Conservation (phyloP, 2,113 vertebrate genomes). For the Psittacula cyanocephala region DNA sequence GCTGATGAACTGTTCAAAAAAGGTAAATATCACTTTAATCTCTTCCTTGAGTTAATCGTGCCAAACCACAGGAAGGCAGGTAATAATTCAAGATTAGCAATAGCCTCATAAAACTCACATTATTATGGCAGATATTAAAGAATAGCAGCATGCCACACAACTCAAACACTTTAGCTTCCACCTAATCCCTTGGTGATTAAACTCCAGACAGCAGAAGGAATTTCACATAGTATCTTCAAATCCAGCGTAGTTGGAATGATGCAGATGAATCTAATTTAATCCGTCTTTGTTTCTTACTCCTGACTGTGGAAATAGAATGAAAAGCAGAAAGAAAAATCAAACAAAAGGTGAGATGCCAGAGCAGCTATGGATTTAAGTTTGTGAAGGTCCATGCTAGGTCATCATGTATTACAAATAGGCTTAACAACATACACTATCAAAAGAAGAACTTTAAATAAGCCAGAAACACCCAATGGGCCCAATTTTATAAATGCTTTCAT, state of each 20-base stretch:
- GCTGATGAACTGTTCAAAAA: not conserved
- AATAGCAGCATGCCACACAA: not conserved
- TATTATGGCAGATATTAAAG: not conserved
- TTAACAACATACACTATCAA: not conserved
- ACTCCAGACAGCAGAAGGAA: not conserved
- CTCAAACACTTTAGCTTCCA: not conserved
- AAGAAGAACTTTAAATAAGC: not conserved
- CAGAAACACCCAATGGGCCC: not conserved
- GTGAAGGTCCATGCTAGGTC: fast-evolving
- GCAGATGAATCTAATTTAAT: constrained; percentile 26
- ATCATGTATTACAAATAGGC: not conserved
- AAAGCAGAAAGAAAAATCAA: constrained; percentile 20
- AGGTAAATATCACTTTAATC: not conserved
- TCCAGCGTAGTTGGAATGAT: not conserved
- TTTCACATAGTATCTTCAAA: constrained; percentile 1
- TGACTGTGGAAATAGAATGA: not conserved
- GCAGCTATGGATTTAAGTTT: not conserved
- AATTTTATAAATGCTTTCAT: not conserved
- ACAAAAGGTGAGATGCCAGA: not conserved
- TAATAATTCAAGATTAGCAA: constrained; percentile 14
- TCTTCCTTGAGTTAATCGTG: constrained; percentile 1
- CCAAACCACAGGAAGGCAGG: constrained; percentile 27
- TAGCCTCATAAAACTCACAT: not conserved
- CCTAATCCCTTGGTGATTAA: constrained; percentile 35
- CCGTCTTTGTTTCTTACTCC: not conserved